phyloP scores from a whole-genome alignment of 2,113 vertebrate species.

The Daphoenositta chrysoptera region DNA sequence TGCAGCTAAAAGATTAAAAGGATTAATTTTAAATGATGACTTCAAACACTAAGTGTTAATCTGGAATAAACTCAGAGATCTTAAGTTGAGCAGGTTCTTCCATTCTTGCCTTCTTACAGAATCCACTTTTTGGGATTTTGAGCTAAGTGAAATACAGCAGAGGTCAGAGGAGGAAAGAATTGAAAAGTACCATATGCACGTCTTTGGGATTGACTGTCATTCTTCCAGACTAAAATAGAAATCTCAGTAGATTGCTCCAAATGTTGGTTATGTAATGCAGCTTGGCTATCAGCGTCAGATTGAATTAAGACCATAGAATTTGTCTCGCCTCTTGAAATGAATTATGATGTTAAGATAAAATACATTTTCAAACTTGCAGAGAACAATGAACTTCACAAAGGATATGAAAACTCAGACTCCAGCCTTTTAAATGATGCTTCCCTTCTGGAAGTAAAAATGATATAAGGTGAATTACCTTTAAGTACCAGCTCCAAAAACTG shows the following conservation, averaged over 20 bases:
- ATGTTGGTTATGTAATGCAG: not conserved
- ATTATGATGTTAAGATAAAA: not conserved
- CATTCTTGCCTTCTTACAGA: not conserved
- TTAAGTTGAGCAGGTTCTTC: not conserved
- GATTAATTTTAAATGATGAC: not conserved
- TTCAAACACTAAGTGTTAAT: not conserved
- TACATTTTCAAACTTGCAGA: not conserved
- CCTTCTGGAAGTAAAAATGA: not conserved
- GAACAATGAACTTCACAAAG: not conserved
- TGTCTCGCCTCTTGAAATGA: not conserved
- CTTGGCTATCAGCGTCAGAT: not conserved
- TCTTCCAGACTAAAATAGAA: not conserved
- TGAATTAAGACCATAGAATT: not conserved
- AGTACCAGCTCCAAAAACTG: not conserved
- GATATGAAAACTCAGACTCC: not conserved
- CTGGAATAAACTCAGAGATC: not conserved
- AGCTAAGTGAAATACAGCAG: not conserved
- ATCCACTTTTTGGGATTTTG: not conserved
- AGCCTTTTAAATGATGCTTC: not conserved
- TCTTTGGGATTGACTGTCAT: not conserved
- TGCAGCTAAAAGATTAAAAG: not conserved
- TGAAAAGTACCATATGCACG: not conserved
- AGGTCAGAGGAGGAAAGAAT: not conserved
- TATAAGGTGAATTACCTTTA: not conserved
- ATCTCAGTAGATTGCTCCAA: not conserved